Base-by-base conservation (phyloP, 1,140 invertebrate genomes). In the Kradibia gibbosae region DNA sequence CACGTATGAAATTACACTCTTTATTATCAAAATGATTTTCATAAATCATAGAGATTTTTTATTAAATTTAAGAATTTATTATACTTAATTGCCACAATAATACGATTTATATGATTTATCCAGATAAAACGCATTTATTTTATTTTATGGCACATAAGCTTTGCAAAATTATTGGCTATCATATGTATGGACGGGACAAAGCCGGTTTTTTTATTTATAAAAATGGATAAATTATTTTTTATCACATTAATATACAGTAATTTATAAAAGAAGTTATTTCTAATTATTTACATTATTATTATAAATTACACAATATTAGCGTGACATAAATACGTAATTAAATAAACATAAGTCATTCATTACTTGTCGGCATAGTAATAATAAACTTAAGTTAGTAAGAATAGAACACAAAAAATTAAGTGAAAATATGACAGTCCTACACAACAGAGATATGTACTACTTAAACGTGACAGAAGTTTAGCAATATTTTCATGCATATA, bases 401-500 rank as follows among this genome's bases (percentile, higher is more conserved):
- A 28, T 15, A 71, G 48, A n/a, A 31, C n/a, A 71, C 20, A 39
- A 36, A 20, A 25, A 22, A 75, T 60, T 15, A 48, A 71, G 17
- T 76, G 50, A 76, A 7, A 76, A 11, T 36, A 60, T 62, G n/a
- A 76, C 10, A 50, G 39, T 10, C 4, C 8, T 17, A 48, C 7
- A 45, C n/a, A 60, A 22, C 4, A 36, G 39, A 28, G n/a, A 57
- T 39, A 75, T 53, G 20, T 45, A 22, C 22, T 60, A 76, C 10
- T n/a, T 60, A 60, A 76, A 42, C 62, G 28, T 48, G 1, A 10
- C 13, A 71, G 3, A 48, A 76, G 25, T 76, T 76, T 2, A 45
- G 57, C 34, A 17, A 76, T 2, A 42, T 17, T 76, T 57, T 25
- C 74, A 76, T 76, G 74, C 74, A 76, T 22, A 31, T 42, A 65